A percentile compares a stretch with the other conserved stretches of the same genome.
These are phyloP conservation scores for Adelges cooleyi DNA, from an alignment of 1,140 invertebrate species.

Conservation along the genomic window DNA sequence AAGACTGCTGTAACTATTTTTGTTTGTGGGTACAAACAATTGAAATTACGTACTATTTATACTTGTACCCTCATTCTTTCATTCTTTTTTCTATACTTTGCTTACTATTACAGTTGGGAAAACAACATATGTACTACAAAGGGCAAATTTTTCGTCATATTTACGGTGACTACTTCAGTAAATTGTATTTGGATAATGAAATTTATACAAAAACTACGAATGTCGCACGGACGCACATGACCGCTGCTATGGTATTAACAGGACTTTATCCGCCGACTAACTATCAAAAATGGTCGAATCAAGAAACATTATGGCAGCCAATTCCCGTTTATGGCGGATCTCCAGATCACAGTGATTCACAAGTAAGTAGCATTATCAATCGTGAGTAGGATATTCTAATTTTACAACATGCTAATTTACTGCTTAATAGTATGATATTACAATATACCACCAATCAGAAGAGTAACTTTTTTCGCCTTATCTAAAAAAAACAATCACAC, in stretches of 20 bases:
- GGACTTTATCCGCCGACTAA: constrained; percentile 21
- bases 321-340: constrained; percentile 17
- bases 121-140: constrained; percentile 24
- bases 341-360: background rate
- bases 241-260: constrained; percentile 23
- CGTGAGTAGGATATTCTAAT: too few relatives aligned
- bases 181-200: constrained; percentile 3
- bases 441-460: too few relatives aligned
- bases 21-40: background rate
- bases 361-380: too few relatives aligned
- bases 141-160: constrained; percentile 14
- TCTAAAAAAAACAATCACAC: too few relatives aligned
- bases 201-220: constrained; percentile 6
- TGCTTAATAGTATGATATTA: too few relatives aligned
- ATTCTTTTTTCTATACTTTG: background rate
- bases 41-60: too few relatives aligned
- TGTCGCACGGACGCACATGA: background rate
- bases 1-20: background rate
- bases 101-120: constrained; percentile 14
- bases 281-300: constrained; percentile 17
- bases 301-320: constrained; percentile 19
- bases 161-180: constrained; percentile 17
- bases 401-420: too few relatives aligned
- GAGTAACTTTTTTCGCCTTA: too few relatives aligned
- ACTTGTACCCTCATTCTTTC: too few relatives aligned